phyloP scores from a whole-genome alignment of 2,113 vertebrate genomes.

The Henicopernis longicauda region DNA sequence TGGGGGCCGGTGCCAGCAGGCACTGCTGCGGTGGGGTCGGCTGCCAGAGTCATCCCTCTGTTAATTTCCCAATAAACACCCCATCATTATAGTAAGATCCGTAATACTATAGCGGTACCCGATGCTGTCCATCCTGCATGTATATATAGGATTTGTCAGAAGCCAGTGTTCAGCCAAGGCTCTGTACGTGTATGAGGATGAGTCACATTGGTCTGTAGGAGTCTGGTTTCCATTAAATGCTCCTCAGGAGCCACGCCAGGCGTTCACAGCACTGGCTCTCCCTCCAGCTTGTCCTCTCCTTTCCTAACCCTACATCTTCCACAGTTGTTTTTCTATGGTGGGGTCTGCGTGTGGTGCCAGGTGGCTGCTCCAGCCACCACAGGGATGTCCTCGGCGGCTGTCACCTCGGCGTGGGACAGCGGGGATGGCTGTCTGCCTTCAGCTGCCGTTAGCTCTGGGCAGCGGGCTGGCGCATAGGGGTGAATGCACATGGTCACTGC shows the following conservation, averaged over 20 bases:
- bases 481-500: accelerated
- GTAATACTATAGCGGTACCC: background rate
- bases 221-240: slow-evolving; percentile 40
- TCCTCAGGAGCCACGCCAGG: background rate
- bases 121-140: background rate
- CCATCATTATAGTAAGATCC: background rate
- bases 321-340: background rate
- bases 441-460: accelerated
- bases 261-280: background rate
- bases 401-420: background rate
- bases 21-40: background rate
- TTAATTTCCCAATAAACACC: background rate
- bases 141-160: background rate
- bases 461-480: accelerated
- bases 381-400: background rate
- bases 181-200: background rate
- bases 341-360: accelerated
- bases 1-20: background rate
- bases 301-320: background rate
- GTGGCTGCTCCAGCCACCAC: background rate
- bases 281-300: background rate
- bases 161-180: background rate
- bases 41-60: background rate
- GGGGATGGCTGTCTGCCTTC: background rate
- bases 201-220: background rate